phyloP scores from a whole-genome alignment of 2,113 vertebrate genomes.

The Hyperopisus bebe region DNA sequence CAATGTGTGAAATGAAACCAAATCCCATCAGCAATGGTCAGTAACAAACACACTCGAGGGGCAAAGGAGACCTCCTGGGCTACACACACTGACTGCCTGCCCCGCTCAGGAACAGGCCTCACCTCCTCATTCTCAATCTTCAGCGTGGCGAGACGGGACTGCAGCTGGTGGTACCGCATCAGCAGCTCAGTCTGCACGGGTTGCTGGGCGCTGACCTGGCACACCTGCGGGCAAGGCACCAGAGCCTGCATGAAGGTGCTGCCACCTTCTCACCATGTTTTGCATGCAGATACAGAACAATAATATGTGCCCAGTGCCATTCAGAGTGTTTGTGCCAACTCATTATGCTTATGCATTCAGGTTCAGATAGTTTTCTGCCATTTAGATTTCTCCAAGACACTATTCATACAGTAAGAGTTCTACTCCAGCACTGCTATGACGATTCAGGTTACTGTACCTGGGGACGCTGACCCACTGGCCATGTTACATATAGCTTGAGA shows the following conservation, averaged over 20 bases:
- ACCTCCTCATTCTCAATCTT: constrained; percentile 80
- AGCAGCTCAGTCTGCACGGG: constrained; percentile 72
- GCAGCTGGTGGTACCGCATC: constrained; percentile 75
- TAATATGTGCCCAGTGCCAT: background rate
- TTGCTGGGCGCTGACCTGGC: constrained; percentile 75
- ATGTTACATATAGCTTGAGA: background rate
- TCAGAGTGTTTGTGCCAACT: background rate
- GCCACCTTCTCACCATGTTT: background rate
- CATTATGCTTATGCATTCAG: background rate
- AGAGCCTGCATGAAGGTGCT: background rate
- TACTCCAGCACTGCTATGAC: background rate
- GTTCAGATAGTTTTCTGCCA: background rate
- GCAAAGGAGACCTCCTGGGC: background rate
- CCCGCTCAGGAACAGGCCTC: constrained; percentile 11
- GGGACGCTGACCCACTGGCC: background rate
- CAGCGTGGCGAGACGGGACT: constrained; percentile 71
- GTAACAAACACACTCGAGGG: background rate
- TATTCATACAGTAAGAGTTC: background rate
- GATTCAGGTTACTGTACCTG: background rate
- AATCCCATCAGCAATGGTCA: background rate
- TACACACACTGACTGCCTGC: background rate
- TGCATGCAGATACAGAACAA: too few relatives aligned
- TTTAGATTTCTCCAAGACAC: background rate
- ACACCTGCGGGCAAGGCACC: constrained; percentile 53
- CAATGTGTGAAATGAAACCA: background rate